Base-by-base conservation (phyloP, 2,888 invertebrate species). In the Drosophila histrio region DNA sequence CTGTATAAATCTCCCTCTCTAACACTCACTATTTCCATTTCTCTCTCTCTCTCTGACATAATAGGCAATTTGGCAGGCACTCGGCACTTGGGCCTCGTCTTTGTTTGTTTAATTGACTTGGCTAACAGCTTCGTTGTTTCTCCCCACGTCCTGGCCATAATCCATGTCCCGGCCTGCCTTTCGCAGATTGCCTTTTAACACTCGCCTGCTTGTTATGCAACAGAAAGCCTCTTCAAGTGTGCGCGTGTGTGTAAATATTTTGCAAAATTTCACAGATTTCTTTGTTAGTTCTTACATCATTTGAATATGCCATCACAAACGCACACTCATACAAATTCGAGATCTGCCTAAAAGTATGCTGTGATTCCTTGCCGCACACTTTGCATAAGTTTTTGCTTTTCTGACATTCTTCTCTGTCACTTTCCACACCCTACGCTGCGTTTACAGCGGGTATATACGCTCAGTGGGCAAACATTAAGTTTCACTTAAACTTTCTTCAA, bases 31-130 rank as follows among this genome's bases (percentile, higher is more conserved):
- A 2, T 26, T 0, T 44, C 1, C 28, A 17, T 17, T 9, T 15
- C 1, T 2, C 7, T 9, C 6, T 47, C 13, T 17, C 19, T 21
- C 21, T 28, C 52, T 57, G 59, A 1, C 66, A 71, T 83, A 80
- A 79, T 67, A 67, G 87, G 87, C 87, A 72, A 80, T 87, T 80
- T 80, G 73, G 73, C 72, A 80, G 80, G 56, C 72, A 67, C 62
- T 86, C 59, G 17, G 60, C 52, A 59, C 75, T 70, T 53, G 58
- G 60, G 50, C 41, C 80, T 64, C 44, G 61, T 77, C 81, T 85
- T 87, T 83, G 82, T 87, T 87, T 82, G 86, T 83, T 83, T 83
- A 83, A 83, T 83, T 87, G 88, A 85, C 88, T 87, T 83, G 86
- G 83, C 72, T 60, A 63, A 74, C 78, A 78, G 77, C 73, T 69